Evolutionary conservation across 2,797 vertebrate genomes (phyloP), one percentile per base, ranked within the genome.

Genomic region (Acanthopagrus latus): DNA sequence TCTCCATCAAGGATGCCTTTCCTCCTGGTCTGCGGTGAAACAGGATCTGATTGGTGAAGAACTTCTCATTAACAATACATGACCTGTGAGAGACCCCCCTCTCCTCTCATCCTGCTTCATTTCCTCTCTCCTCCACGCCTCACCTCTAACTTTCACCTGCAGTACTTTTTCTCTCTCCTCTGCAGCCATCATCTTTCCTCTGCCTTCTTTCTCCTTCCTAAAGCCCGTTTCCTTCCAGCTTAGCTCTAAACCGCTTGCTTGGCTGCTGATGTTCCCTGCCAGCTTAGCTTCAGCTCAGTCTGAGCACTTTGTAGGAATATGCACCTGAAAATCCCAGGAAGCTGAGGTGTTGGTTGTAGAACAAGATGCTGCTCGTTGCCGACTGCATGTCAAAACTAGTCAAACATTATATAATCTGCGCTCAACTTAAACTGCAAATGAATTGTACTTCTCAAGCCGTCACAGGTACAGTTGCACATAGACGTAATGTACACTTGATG

Each of bases 41-140:
- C 83, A 64, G 48, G 88, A 92, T 88, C 90, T 86, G 51, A 91
- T 86, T 86, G 83, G 84, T 80, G 83, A 80, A 93, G 85, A 85
- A 79, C 73, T 85, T 69, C 84, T 91, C 86, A 93, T 95, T 93
- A 94, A 95, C 88, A 89, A 91, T 91, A 89, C 72, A 90, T 92
- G 80, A 88, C 51, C 84, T 76, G 70, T 69, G 84, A 86, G 73
- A 85, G 80, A 77, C 77, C 72, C 76, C 65, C 57, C 59, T 25
- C 55, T 13, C 43, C n/a, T 60, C 48, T 48, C 23, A 21, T 48
- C 70, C 54, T 47, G 29, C 23, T 65, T 48, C 43, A 70, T 73
- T 82, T 90, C 79, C 86, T 73, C 66, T 64, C 18, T 64, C 81
- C 66, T 67, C 29, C 64, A 20, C 27, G 3, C 65, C 69, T 78